phyloP scores from a whole-genome alignment of 2,797 vertebrate genomes.

The Microctenopoma lineatum region DNA sequence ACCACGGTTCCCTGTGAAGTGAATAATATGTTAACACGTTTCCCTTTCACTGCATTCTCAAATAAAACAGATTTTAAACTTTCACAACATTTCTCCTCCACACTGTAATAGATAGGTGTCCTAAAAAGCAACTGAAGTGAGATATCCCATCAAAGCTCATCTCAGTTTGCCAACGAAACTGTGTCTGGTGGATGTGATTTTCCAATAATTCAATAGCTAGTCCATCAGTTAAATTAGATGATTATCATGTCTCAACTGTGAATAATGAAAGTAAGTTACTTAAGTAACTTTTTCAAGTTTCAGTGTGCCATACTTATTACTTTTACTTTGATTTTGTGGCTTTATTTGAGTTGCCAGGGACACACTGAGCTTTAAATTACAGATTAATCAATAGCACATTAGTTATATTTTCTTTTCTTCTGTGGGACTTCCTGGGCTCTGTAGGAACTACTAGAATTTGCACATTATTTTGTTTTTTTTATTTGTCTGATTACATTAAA shows the following conservation, averaged over 20 bases:
- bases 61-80: background rate
- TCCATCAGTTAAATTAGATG: background rate
- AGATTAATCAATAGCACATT: no score
- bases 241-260: background rate
- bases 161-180: background rate
- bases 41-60: background rate
- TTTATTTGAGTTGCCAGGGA: no score
- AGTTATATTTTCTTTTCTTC: no score
- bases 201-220: background rate
- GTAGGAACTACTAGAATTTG: no score
- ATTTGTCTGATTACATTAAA: no score
- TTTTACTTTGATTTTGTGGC: no score
- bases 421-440: no score
- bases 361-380: no score
- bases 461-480: no score
- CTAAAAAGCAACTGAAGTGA: background rate
- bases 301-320: no score
- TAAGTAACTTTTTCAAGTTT: no score
- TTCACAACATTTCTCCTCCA: background rate
- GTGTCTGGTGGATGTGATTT: background rate
- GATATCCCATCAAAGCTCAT: background rate
- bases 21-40: background rate
- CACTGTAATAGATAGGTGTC: background rate
- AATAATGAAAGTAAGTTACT: background rate
- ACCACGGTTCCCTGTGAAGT: background rate